phyloP scores from a whole-genome alignment of 2,797 vertebrate genomes.

The Cyclura pinguis region DNA sequence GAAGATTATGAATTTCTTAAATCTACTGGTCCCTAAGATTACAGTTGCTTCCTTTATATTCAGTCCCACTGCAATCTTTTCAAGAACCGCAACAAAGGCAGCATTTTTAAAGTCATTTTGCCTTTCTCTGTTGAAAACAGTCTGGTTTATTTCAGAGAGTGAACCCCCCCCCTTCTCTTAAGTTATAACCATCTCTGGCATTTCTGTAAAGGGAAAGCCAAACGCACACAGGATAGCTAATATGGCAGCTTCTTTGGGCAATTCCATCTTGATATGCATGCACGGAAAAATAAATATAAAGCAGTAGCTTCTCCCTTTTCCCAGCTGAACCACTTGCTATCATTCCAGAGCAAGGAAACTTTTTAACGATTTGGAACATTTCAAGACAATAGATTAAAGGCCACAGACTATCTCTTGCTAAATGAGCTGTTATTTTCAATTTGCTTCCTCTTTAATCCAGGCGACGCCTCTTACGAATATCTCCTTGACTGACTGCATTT shows the following conservation, averaged over 20 bases:
- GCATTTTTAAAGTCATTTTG: constrained; percentile 2
- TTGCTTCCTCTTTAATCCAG: constrained; percentile 2
- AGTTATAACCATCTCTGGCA: not conserved
- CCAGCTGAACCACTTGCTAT: constrained; percentile 34
- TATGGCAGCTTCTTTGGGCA: not conserved
- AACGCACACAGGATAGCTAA: not conserved
- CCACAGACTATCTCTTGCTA: constrained; percentile 58
- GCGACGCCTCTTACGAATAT: constrained; percentile 36
- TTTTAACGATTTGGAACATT: constrained; percentile 44
- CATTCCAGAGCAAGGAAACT: constrained; percentile 8
- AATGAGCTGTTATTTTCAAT: constrained; percentile 68
- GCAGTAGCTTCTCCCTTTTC: constrained; percentile 24
- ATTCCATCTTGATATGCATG: constrained; percentile 53
- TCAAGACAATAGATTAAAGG: constrained; percentile 62
- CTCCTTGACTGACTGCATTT: constrained; percentile 22
- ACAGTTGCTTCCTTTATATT: constrained; percentile 42
- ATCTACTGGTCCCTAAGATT: constrained; percentile 15
- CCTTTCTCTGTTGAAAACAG: not conserved
- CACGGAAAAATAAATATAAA: constrained; percentile 55
- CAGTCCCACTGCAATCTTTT: constrained; percentile 21
- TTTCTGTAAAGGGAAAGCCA: constrained; percentile 5
- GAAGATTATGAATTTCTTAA: rapidly evolving
- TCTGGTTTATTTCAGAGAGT: not conserved
- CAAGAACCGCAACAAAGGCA: constrained; percentile 1
- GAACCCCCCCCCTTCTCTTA: constrained; percentile 32